Evolutionary conservation across 2,113 vertebrate species (phyloP), one percentile per base, ranked within the genome.

Genomic region (Callithrix jacchus): DNA sequence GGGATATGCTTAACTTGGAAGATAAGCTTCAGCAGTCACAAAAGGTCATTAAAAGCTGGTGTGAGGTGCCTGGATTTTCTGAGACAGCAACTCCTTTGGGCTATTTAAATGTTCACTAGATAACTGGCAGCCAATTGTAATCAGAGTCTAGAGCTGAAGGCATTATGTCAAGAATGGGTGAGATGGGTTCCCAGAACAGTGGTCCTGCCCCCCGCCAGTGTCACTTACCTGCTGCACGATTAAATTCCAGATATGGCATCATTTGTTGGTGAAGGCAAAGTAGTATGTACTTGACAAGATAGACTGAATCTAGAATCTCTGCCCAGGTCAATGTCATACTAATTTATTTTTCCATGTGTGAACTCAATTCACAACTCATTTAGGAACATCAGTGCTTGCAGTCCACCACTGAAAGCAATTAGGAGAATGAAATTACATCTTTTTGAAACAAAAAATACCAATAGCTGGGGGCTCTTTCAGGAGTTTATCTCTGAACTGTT

Each of bases 1-100:
- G 27, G 47, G 45, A 58, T 92, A n/a, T 95, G n/a, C 40, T 97
- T 93, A 92, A 79, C 45, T 87, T 94, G 58, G 47, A 94, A 37
- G 80, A 91, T 93, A 87, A 91, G 94, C 76, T 89, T 91, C 6
- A 92, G 73, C 45, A 73, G 18, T 95, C 23, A 86, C 80, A 81
- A 77, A 93, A 93, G 25, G 27, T 73, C 56, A 83, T 45, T 93
- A 86, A 96, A 96, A 68, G 52, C 71, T 89, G 64, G n/a, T 93
- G 12, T 83, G 12, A 58, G 32, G 32, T 91, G 68, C 49, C 58
- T 61, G 73, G 23, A 89, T 10, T 82, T 91, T 97, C 73, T 86
- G 42, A 93, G 56, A 21, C 14, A 37, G 10, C 13, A 5, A 49
- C 73, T 83, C 83, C 32, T 45, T 95, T 84, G 42, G 70, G 17